Conservation (phyloP, 2,113 vertebrate species). For the Ageneiosus marmoratus region DNA sequence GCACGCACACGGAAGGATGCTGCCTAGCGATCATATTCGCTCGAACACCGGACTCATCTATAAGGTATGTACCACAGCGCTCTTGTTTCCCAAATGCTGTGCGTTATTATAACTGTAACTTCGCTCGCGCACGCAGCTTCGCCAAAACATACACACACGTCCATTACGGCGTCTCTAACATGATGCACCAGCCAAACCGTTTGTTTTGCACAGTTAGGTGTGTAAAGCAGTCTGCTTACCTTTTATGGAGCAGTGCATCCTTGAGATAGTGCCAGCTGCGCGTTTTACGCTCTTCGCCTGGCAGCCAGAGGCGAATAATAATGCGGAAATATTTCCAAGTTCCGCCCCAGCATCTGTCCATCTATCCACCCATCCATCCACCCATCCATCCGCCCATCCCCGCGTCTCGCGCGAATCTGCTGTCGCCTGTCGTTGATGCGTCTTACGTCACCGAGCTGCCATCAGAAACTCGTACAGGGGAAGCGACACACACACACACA, state of each 20-base stretch:
- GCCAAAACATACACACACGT: neutral
- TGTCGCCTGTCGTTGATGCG: constrained; percentile 66
- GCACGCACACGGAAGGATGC: neutral
- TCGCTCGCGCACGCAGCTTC: neutral
- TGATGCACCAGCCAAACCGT: neutral
- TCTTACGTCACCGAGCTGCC: constrained; percentile 72
- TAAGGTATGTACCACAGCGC: constrained; percentile 15
- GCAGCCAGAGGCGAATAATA: constrained; percentile 59
- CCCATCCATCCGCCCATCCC: constrained; percentile 56
- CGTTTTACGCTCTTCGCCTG: constrained; percentile 56
- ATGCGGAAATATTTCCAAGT: constrained; percentile 64
- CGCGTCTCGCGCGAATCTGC: constrained; percentile 54
- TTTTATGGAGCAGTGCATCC: constrained; percentile 50
- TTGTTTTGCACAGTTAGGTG: neutral
- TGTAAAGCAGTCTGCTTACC: constrained; percentile 46
- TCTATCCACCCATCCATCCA: constrained; percentile 57
- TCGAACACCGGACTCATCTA: neutral
- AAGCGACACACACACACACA: constrained; percentile 53
- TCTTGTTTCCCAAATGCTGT: neutral
- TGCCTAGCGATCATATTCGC: constrained; percentile 7
- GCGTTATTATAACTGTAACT: constrained; percentile 14
- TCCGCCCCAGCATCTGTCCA: constrained; percentile 74
- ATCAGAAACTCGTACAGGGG: constrained; percentile 61
- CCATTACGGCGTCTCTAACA: neutral
- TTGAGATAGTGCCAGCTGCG: constrained; percentile 56